Evolutionary conservation across 2,888 invertebrate genomes (phyloP).

Genomic region (Caenorhabditis uteleia): DNA sequence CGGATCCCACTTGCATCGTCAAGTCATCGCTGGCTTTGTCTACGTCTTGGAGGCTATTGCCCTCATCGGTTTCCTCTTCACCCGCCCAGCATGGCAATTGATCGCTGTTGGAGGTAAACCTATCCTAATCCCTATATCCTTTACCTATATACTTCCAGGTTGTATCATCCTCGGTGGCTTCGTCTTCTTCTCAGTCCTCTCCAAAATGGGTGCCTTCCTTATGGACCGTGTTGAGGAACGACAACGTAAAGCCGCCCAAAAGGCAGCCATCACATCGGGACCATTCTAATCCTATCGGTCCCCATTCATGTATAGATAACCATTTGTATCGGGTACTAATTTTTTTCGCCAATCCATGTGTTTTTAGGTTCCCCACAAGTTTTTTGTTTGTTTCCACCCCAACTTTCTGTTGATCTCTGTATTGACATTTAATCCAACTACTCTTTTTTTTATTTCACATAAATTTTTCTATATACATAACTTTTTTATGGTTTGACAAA

Average conservation of each 20-base stretch:
- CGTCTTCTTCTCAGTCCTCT: slow-evolving; percentile 45
- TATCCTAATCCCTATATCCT: neutral
- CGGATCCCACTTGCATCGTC: slow-evolving; percentile 64
- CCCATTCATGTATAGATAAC: neutral
- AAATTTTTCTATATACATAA: no score
- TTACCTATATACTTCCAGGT: slow-evolving; percentile 10
- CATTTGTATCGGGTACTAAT: neutral
- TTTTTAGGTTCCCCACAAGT: neutral
- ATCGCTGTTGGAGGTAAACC: slow-evolving; percentile 38
- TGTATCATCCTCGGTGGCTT: slow-evolving; percentile 45
- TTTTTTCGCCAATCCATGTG: neutral
- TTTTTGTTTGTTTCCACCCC: slow-evolving; percentile 8
- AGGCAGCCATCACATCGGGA: slow-evolving; percentile 16
- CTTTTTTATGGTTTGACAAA: no score
- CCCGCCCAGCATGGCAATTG: slow-evolving; percentile 49
- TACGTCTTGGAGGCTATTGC: slow-evolving; percentile 56
- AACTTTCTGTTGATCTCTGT: slow-evolving; percentile 21
- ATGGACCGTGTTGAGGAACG: slow-evolving; percentile 36
- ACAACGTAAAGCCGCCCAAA: slow-evolving; percentile 29
- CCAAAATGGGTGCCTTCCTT: slow-evolving; percentile 40
- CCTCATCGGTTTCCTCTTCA: slow-evolving; percentile 56
- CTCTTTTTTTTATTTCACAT: no score
- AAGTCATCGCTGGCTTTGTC: slow-evolving; percentile 56
- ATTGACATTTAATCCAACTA: neutral
- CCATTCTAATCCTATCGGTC: slow-evolving; percentile 4